Evolutionary conservation across 1,140 invertebrate species (phyloP).

Genomic region (Diabrotica virgifera): DNA sequence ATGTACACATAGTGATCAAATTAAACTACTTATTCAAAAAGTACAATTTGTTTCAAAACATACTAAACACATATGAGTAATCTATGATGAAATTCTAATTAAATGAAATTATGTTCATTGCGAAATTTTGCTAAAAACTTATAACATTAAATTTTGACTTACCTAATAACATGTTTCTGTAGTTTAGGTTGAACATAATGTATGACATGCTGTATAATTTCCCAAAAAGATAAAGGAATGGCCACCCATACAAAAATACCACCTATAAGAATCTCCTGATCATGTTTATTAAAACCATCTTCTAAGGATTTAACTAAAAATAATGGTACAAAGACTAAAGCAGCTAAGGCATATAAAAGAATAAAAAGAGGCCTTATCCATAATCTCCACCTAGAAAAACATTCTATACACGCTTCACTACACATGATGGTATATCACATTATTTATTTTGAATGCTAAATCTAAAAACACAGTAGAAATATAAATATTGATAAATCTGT

Average conservation of each 20-base stretch:
- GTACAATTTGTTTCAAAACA: too few species aligned
- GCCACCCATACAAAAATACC: conserved; percentile 88
- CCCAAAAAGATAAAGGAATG: conserved; percentile 89
- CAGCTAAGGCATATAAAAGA: conserved; percentile 72
- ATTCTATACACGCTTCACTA: conserved; percentile 26
- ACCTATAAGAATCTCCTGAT: conserved; percentile 79
- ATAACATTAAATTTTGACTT: conserved; percentile 30
- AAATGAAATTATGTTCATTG: neutral
- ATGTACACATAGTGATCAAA: too few species aligned
- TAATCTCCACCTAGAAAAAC: conserved; percentile 65
- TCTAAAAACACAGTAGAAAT: neutral
- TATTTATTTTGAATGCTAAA: conserved; percentile 1
- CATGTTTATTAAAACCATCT: conserved; percentile 68
- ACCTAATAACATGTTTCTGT: conserved; percentile 93
- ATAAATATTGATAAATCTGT: neutral
- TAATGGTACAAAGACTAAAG: conserved; percentile 80
- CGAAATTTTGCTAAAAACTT: neutral
- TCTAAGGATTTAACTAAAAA: conserved; percentile 71
- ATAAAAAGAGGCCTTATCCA: conserved; percentile 87
- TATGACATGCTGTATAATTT: conserved; percentile 90
- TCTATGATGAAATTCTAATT: neutral
- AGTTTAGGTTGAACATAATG: conserved; percentile 90
- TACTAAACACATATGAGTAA: too few species aligned
- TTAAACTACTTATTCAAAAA: too few species aligned
- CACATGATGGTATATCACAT: conserved; percentile 29